Evolutionary conservation across 2,888 invertebrate species (phyloP), one percentile per base, ranked within the genome.

Genomic region (Drosophila eohydei): DNA sequence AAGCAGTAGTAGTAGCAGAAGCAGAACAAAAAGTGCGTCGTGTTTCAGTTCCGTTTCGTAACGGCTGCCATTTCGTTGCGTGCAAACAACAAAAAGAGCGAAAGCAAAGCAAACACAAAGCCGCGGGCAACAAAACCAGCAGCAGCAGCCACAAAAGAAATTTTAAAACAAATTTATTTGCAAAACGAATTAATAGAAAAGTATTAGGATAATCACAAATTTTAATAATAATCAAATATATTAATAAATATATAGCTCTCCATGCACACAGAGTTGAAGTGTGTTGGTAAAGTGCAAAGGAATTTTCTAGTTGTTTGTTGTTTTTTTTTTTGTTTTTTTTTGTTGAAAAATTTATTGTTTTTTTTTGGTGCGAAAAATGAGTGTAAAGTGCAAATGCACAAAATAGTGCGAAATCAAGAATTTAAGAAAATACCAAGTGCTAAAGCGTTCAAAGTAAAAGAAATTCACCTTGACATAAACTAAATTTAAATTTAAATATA

Each of bases 21-120:
- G 32, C 50, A 32, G 50, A 50, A 14, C 14, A 44, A 54, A 57
- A 50, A 61, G 68, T 74, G 80, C 71, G 76, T 73, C 58, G 70
- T 78, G 89, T 84, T 88, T 72, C 84, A 70, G 67, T 84, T 78
- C 83, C 86, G 61, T 70, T 73, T 74, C 82, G 72, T 73, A 78
- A 71, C 78, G 56, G 32, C 38, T 67, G 63, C 62, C 70, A 56
- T 43, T 74, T 58, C 68, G 73, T 66, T 78, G 77, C 71, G 71
- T 75, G 72, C 68, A 41, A 75, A 71, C 51, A 82, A 80, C 73
- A 71, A 73, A 73, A 69, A 70, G 60, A 74, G 65, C 72, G 60
- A 71, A 78, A 73, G 50, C 69, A 72, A 79, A 74, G 64, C 79
- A 78, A 80, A 80, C 76, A 71, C 71, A 67, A 78, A 75, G 80